These are phyloP conservation scores for Uromys caudimaculatus DNA, from an alignment of 2,797 vertebrate species.

Conservation along the genomic window DNA sequence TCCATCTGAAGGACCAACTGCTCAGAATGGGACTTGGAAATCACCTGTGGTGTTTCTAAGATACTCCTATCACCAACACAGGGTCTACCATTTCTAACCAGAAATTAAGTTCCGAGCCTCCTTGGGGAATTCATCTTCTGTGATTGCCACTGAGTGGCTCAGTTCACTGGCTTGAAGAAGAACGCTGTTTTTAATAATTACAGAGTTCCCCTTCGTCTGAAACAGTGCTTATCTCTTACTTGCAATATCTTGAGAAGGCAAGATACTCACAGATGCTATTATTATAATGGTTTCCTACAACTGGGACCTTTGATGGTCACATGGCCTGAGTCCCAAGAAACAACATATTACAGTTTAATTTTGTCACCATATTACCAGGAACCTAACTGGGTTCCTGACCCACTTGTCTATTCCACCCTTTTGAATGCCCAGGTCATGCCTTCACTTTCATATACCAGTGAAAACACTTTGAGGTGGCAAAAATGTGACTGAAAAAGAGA, in stretches of 20 bases:
- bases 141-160: neutral
- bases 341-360: neutral
- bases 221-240: neutral
- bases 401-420: neutral
- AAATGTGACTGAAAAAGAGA: neutral
- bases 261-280: slow-evolving; percentile 4
- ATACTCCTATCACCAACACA: slow-evolving; percentile 2
- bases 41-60: neutral
- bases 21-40: slow-evolving; percentile 6
- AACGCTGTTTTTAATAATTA: slow-evolving; percentile 26
- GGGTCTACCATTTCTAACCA: slow-evolving; percentile 8
- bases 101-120: slow-evolving; percentile 46
- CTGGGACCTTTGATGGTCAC: neutral
- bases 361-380: neutral
- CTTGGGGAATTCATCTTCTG: neutral
- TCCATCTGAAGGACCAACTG: neutral
- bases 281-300: neutral
- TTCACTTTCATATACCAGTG: neutral
- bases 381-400: neutral
- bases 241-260: neutral
- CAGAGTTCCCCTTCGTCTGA: neutral
- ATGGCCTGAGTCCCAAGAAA: neutral
- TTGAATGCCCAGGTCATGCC: neutral
- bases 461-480: neutral
- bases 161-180: neutral